Evolutionary conservation across 2,888 invertebrate species (phyloP).

Genomic region (Ypsolopha scabrella): DNA sequence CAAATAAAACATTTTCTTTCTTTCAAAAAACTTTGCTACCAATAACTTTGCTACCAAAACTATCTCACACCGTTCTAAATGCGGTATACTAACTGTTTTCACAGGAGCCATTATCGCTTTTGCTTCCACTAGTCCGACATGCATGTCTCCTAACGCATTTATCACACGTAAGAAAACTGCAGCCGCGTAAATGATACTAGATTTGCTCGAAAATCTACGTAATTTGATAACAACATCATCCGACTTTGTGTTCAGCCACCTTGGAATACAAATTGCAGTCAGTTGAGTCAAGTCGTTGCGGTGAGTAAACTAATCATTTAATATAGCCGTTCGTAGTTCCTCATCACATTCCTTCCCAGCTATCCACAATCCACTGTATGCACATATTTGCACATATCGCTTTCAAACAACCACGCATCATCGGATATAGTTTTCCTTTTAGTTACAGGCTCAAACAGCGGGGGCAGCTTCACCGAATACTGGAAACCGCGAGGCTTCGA

Average conservation of each 20-base stretch:
- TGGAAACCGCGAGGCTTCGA: not conserved
- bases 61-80: constrained; percentile 10
- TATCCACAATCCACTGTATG: constrained; percentile 2
- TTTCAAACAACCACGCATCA: not conserved
- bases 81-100: constrained; percentile 9
- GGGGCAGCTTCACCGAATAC: no score
- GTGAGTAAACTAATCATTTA: constrained; percentile 1
- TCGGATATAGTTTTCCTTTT: not conserved
- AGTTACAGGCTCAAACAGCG: no score
- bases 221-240: constrained; percentile 6
- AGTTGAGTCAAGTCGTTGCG: not conserved
- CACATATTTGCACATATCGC: not conserved
- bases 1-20: no score
- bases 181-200: constrained; percentile 11
- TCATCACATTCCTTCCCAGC: constrained; percentile 3
- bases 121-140: constrained; percentile 7
- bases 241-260: not conserved
- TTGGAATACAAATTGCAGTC: not conserved
- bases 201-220: constrained; percentile 12
- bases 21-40: no score
- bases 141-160: not conserved
- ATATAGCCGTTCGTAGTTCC: not conserved
- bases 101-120: constrained; percentile 11
- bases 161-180: constrained; percentile 9
- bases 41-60: constrained; percentile 2